A percentile compares a stretch with the other conserved stretches of the same genome.
Conservation (phyloP, 2,113 vertebrate genomes). For the Paedocypris sp. region DNA sequence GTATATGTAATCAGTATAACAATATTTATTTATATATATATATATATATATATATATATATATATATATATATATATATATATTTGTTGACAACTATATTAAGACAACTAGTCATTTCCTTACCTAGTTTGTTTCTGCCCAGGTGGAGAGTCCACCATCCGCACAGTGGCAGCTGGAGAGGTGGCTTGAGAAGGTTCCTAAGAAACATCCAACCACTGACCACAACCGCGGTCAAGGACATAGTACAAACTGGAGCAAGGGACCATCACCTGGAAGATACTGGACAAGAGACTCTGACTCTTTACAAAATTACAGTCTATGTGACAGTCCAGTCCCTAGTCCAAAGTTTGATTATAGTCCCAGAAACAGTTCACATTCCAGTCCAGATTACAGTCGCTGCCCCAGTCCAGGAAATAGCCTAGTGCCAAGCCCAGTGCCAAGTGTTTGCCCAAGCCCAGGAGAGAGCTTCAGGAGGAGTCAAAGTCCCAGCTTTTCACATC, state of each 20-base stretch:
- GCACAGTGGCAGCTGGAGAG: constrained; percentile 95
- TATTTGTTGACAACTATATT: too few species aligned
- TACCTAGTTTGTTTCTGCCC: not conserved
- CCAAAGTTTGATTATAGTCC: constrained; percentile 60
- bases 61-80: too few species aligned
- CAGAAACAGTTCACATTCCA: constrained; percentile 59
- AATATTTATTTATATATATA: too few species aligned
- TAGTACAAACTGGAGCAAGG: constrained; percentile 45
- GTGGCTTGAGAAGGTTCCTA: constrained; percentile 87
- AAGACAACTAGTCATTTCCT: not conserved
- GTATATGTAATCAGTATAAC: too few species aligned
- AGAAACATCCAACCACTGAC: constrained; percentile 60
- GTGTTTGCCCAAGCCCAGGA: constrained; percentile 54
- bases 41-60: too few species aligned
- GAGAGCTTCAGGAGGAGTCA: constrained; percentile 38
- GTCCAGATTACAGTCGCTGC: constrained; percentile 61
- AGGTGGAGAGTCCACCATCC: constrained; percentile 68
- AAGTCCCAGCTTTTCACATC: constrained; percentile 46
- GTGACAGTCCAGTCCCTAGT: constrained; percentile 57
- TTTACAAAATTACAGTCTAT: constrained; percentile 54
- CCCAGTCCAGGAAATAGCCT: constrained; percentile 44
- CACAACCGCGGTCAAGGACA: constrained; percentile 47
- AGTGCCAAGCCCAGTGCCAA: constrained; percentile 45
- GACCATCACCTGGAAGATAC: constrained; percentile 54
- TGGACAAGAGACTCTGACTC: constrained; percentile 45